Percentiles rank a stretch among this genome's conserved stretches.
phyloP scores from a whole-genome alignment of 2,113 vertebrate species.

The Pedionomus torquatus region DNA sequence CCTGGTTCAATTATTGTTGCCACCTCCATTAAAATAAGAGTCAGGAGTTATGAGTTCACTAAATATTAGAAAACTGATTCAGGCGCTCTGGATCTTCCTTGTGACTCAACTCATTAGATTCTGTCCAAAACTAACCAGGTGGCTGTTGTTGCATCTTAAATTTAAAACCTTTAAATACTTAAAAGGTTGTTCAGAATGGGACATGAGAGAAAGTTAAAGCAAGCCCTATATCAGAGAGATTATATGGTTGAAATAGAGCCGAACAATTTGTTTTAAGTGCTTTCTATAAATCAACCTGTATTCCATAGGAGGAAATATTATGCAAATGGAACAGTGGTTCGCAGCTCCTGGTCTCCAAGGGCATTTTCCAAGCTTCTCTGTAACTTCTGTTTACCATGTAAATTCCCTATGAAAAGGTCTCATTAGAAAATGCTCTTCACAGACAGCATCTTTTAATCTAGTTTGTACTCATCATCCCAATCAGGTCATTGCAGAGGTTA shows the following conservation, averaged over 20 bases:
- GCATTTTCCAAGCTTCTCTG: not conserved
- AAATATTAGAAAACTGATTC: not conserved
- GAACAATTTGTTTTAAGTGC: conserved; percentile 15
- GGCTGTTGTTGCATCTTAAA: not conserved
- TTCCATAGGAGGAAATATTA: not conserved
- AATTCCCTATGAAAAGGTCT: not conserved
- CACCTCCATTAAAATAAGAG: not conserved
- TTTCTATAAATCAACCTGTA: not conserved
- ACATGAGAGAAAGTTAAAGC: not conserved
- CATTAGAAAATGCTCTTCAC: not conserved
- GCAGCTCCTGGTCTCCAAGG: not conserved
- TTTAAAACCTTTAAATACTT: not conserved
- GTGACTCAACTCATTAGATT: not conserved
- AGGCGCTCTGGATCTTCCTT: not conserved
- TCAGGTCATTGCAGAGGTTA: not conserved
- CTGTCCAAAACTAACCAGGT: not conserved
- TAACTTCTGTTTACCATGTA: not conserved
- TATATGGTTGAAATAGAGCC: not conserved
- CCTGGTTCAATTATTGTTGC: conserved; percentile 2
- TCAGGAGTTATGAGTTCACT: not conserved
- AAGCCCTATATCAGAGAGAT: not conserved
- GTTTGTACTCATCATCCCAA: not conserved
- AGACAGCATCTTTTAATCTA: not conserved
- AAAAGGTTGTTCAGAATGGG: not conserved
- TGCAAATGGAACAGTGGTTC: not conserved